phyloP scores from a whole-genome alignment of 1,140 invertebrate species.

The Archivesica marissinica region DNA sequence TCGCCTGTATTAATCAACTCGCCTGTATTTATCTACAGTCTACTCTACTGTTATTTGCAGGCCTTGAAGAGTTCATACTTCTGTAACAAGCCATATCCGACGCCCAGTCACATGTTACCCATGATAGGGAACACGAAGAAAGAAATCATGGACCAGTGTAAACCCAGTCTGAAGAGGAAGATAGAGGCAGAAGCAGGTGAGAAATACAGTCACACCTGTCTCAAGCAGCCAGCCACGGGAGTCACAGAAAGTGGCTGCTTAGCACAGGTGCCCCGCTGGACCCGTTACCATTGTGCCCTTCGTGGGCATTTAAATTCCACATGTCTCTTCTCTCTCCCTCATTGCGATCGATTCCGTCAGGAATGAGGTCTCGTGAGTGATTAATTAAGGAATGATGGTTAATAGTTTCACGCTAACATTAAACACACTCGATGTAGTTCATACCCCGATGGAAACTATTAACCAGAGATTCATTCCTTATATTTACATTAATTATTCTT shows the following conservation, averaged over 20 bases:
- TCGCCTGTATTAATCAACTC: too few relatives aligned
- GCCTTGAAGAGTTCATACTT: conserved; percentile 85
- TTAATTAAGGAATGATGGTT: too few relatives aligned
- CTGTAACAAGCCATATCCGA: conserved; percentile 95
- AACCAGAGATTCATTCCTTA: too few relatives aligned
- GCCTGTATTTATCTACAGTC: too few relatives aligned
- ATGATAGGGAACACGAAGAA: conserved; percentile 77
- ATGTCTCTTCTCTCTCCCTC: background rate
- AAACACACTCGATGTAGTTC: too few relatives aligned
- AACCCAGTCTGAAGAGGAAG: conserved; percentile 72
- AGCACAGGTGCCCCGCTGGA: background rate
- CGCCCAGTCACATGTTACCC: conserved; percentile 91
- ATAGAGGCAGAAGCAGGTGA: conserved; percentile 59
- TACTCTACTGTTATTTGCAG: too few relatives aligned
- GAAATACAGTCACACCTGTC: background rate
- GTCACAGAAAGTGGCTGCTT: background rate
- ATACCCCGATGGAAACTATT: too few relatives aligned
- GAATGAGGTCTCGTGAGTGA: too few relatives aligned
- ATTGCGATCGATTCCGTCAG: too few relatives aligned
- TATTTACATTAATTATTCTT: too few relatives aligned
- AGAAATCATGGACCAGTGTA: conserved; percentile 71
- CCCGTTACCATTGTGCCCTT: background rate
- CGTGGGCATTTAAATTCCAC: background rate
- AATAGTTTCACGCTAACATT: too few relatives aligned
- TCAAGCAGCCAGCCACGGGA: background rate